Conservation (phyloP, 2,888 invertebrate genomes). For the Rhingia campestris region DNA sequence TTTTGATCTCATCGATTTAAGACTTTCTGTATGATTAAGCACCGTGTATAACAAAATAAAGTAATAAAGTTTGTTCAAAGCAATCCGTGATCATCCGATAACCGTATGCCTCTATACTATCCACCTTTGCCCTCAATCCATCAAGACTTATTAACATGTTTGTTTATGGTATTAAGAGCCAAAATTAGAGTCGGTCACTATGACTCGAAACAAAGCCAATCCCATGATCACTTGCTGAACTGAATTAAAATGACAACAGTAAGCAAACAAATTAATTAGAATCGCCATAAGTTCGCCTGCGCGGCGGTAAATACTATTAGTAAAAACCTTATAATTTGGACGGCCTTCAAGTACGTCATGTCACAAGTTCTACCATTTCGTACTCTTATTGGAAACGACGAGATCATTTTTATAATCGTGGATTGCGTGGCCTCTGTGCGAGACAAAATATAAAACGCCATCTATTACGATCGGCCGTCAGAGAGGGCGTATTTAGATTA, state of each 20-base stretch:
- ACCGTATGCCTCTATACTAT: conserved; percentile 30
- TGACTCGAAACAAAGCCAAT: conserved; percentile 3
- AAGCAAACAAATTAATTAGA: conserved; percentile 69
- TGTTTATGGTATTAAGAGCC: not conserved
- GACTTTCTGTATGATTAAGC: not conserved
- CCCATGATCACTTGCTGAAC: conserved; percentile 61
- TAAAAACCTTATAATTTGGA: not conserved
- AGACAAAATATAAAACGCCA: not conserved
- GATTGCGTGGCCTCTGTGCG: not conserved
- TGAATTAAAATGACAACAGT: conserved; percentile 36
- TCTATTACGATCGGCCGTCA: conserved; percentile 27
- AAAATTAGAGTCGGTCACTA: conserved; percentile 29
- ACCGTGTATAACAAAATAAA: conserved; percentile 33
- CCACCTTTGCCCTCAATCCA: conserved; percentile 34
- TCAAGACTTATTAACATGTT: conserved; percentile 45
- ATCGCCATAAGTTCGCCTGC: conserved; percentile 31
- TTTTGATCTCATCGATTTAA: not conserved
- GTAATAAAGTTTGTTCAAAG: conserved; percentile 33
- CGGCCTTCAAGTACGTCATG: conserved; percentile 38
- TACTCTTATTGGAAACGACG: not conserved
- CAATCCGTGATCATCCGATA: conserved; percentile 50
- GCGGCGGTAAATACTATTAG: not conserved
- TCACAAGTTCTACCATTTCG: conserved; percentile 42
- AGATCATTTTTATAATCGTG: conserved; percentile 12
- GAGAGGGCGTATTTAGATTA: conserved; percentile 13